Percentiles rank a stretch among this genome's conserved stretches.
phyloP scores from a whole-genome alignment of 2,113 vertebrate genomes.

The Corythaeola cristata region DNA sequence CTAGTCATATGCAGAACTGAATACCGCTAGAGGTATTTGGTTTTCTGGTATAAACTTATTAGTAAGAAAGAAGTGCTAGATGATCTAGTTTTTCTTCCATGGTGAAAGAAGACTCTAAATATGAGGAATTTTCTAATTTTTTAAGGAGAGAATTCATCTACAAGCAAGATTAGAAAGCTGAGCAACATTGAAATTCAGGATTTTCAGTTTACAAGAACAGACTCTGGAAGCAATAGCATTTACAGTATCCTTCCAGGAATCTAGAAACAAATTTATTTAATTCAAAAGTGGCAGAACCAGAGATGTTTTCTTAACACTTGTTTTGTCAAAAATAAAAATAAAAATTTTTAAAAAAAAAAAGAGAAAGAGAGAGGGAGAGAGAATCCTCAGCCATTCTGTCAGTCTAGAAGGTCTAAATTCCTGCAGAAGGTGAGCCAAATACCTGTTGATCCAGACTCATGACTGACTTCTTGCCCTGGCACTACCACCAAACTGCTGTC shows the following conservation, averaged over 20 bases:
- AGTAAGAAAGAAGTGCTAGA: neutral
- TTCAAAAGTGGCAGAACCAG: neutral
- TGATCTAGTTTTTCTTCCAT: neutral
- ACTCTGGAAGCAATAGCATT: neutral
- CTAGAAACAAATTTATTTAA: neutral
- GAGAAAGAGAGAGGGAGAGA: no score
- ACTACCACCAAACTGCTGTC: neutral
- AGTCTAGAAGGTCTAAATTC: neutral
- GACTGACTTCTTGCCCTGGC: neutral
- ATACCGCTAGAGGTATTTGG: neutral
- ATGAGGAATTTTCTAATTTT: neutral
- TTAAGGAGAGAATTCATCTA: neutral
- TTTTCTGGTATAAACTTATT: neutral
- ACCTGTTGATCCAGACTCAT: neutral
- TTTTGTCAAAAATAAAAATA: neutral
- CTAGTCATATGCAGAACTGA: neutral
- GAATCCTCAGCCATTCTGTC: neutral
- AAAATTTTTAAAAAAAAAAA: no score
- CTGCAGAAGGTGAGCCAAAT: neutral
- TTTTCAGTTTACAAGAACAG: neutral
- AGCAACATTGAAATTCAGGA: neutral
- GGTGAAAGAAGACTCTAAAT: neutral
- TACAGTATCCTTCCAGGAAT: neutral
- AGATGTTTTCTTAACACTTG: neutral
- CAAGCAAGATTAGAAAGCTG: neutral